phyloP scores from a whole-genome alignment of 2,113 vertebrate species.

The Xiphias gladius region DNA sequence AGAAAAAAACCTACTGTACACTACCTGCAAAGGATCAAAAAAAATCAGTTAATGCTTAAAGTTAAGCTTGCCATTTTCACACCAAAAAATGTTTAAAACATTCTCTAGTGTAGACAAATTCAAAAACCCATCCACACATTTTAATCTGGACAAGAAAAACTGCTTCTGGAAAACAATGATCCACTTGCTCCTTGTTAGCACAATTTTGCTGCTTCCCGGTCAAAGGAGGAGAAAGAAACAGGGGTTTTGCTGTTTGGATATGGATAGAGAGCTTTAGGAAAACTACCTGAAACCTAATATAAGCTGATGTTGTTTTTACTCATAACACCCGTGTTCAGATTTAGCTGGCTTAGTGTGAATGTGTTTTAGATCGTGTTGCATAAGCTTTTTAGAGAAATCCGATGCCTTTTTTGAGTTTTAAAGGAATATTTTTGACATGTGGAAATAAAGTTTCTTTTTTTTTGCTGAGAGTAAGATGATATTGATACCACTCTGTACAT shows the following conservation, averaged over 20 bases:
- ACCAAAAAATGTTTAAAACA: slow-evolving; percentile 17
- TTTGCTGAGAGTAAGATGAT: not conserved
- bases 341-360: not conserved
- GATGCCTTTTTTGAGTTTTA: not conserved
- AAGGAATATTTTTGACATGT: not conserved
- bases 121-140: slow-evolving; percentile 25
- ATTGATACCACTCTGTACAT: not conserved
- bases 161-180: slow-evolving; percentile 38
- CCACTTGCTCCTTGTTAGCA: slow-evolving; percentile 22
- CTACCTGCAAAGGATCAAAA: not conserved
- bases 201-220: not conserved
- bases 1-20: too few species aligned
- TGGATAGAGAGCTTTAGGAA: not conserved
- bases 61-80: slow-evolving; percentile 4
- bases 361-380: not conserved
- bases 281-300: slow-evolving; percentile 6
- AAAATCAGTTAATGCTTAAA: not conserved
- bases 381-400: not conserved
- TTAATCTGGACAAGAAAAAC: slow-evolving; percentile 17
- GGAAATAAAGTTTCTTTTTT: not conserved
- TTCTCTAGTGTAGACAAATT: slow-evolving; percentile 7
- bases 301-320: not conserved
- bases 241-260: not conserved
- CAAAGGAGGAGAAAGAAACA: not conserved
- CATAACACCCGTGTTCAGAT: not conserved